Evolutionary conservation across 2,797 vertebrate species (phyloP), one percentile per base, ranked within the genome.

Genomic region (Pangasius djambal): DNA sequence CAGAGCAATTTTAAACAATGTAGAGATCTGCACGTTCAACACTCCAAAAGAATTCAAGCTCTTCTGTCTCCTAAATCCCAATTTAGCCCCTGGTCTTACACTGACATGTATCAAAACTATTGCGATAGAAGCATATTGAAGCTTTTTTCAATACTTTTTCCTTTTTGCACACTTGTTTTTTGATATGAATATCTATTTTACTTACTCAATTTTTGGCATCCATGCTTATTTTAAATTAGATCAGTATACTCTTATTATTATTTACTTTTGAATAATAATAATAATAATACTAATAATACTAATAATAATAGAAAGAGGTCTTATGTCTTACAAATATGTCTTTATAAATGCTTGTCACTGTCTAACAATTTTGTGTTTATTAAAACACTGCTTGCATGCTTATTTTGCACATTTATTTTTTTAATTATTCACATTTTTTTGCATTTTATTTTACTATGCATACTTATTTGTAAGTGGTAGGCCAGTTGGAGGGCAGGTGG

Each of bases 61-160:
- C 20, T 9, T 81, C 18, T 81, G 77, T 79, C 77, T 79, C 15
- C 48, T 55, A 75, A 48, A 75, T 75, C 40, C 72, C 72, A 75
- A 44, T 44, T 75, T 10, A 13, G 25, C 22, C 22, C 20, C 20
- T 31, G 5, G n/a, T 16, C 5, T 34, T 69, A n/a, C n/a, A 67
- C 9, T 67, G 67, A 34, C 15, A 0, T 69, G 16, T 34, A 34
- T 44, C 22, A 75, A 28, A 48, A 50, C 10, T 77, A 79, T 52
- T 52, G 12, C n/a, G 0, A 52, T 55, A 37, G 2, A 81, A 31
- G 3, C 72, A 75, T 48, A 28, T 16, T 44, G 72, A 22, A 40
- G 34, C 40, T 1, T 44, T 48, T 72, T 74, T 65, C 3, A 3
- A 2, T 31, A 5, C 5, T 67, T 12, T 67, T 67, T 31, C 1